Conservation (phyloP, 1,140 invertebrate species). For the Macrobrachium nipponense region DNA sequence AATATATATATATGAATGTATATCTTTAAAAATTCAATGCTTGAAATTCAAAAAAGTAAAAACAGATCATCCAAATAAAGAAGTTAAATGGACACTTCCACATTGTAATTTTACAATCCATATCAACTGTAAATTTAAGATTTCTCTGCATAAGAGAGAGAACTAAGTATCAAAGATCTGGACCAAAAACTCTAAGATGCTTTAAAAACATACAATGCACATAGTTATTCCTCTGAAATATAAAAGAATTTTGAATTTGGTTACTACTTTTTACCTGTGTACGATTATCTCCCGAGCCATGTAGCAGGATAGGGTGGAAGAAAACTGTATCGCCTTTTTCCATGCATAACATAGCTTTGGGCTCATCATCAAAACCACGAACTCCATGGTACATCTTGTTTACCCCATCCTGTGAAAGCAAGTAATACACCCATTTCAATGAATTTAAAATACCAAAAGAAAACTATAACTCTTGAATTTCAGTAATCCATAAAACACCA, state of each 20-base stretch:
- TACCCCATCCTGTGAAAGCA: slow-evolving; percentile 75
- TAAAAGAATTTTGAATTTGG: not conserved
- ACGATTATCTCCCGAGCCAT: slow-evolving; percentile 86
- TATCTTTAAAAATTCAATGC: too few relatives aligned
- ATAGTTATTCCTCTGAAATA: not conserved
- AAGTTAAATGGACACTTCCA: too few relatives aligned
- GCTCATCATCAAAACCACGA: slow-evolving; percentile 71
- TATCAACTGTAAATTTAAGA: too few relatives aligned
- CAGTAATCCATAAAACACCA: too few relatives aligned
- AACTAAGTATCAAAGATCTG: too few relatives aligned
- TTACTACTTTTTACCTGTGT: slow-evolving; percentile 73
- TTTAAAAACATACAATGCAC: not conserved
- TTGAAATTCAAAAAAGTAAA: too few relatives aligned
- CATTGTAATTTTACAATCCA: too few relatives aligned
- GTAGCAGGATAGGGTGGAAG: slow-evolving; percentile 88
- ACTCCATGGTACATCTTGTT: slow-evolving; percentile 90
- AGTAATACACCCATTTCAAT: not conserved
- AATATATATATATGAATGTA: too few relatives aligned
- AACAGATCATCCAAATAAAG: too few relatives aligned
- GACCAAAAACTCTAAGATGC: not conserved
- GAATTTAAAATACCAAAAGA: not conserved
- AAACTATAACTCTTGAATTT: too few relatives aligned
- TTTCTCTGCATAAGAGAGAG: too few relatives aligned
- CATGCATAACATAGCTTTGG: slow-evolving; percentile 79
- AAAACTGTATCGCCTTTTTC: slow-evolving; percentile 89